phyloP scores from a whole-genome alignment of 1,140 invertebrate genomes.

The Eubasilissa regina region DNA sequence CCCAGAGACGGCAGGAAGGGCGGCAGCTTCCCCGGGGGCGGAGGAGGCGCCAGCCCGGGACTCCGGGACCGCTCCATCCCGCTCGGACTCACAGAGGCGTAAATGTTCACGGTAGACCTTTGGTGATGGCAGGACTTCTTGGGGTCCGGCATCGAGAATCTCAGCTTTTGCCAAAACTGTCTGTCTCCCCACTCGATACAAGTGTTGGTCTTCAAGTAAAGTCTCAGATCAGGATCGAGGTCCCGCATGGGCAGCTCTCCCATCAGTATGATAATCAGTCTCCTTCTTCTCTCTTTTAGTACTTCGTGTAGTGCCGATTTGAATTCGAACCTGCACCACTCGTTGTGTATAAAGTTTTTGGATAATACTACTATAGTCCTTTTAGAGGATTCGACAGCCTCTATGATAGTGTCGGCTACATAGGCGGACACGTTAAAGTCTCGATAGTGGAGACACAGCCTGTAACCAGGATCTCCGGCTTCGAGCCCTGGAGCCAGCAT shows the following conservation, averaged over 20 bases:
- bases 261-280: constrained; percentile 88
- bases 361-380: constrained; percentile 92
- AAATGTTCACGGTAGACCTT: constrained; percentile 77
- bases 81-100: constrained; percentile 74
- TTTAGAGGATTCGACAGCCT: constrained; percentile 91
- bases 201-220: constrained; percentile 92
- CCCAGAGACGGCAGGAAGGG: constrained; percentile 67
- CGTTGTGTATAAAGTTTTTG: constrained; percentile 93
- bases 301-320: constrained; percentile 93
- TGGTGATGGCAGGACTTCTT: constrained; percentile 75
- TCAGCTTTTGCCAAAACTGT: constrained; percentile 95
- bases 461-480: constrained; percentile 81
- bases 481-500: constrained; percentile 88
- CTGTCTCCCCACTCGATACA: constrained; percentile 94
- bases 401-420: constrained; percentile 90
- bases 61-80: constrained; percentile 74
- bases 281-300: constrained; percentile 85
- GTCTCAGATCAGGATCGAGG: constrained; percentile 89
- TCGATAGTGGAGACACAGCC: constrained; percentile 89
- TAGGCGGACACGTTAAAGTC: constrained; percentile 87
- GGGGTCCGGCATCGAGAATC: constrained; percentile 90
- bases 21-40: constrained; percentile 73
- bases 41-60: constrained; percentile 77
- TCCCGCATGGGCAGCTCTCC: constrained; percentile 88
- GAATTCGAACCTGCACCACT: constrained; percentile 95